Evolutionary conservation across 1,140 invertebrate species (phyloP), one percentile per base, ranked within the genome.

Genomic region (Drosophila hydei): DNA sequence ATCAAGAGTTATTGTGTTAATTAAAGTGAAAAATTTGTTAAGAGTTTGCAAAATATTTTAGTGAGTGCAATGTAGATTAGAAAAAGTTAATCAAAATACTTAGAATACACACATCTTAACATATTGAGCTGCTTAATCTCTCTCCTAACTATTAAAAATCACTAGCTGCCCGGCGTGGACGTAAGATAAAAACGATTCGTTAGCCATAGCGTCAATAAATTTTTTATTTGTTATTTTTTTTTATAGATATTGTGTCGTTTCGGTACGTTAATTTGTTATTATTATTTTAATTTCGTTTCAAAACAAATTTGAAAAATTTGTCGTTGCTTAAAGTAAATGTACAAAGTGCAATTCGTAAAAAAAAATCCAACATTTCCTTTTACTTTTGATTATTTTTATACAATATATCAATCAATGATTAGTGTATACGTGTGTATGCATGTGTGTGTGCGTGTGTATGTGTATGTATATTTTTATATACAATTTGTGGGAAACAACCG

Each of bases 401-500:
- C 19, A 64, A 38, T 55, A 54, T 47, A 70, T 40, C 43, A 50
- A 50, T 71, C 43, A 61, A 48, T 60, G 30, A 48, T 40, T 64
- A 42, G 54, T 71, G 55, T 54, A 48, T 62, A 45, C 65, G 33
- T 65, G 47, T 73, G 25, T 43, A 30, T 40, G 23, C 63, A 25
- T 47, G 45, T 55, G 48, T 51, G 23, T 67, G 33, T 47, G 45
- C 52, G 48, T 51, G 27, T 63, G 43, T 71, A 58, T 72, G 14
- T 50, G 27, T 72, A 43, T 54, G 48, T 56, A 62, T 47, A 51
- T 68, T 43, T 68, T 56, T 84, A 85, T 87, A 75, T 83, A 85
- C 54, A 58, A 59, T 81, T 77, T 71, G 73, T 60, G 65, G 68
- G 80, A 62, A 62, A 83, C 79, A 84, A 83, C 79, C 79, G 67